Base-by-base conservation (phyloP, 2,888 invertebrate species). In the Coecobrya sp. region DNA sequence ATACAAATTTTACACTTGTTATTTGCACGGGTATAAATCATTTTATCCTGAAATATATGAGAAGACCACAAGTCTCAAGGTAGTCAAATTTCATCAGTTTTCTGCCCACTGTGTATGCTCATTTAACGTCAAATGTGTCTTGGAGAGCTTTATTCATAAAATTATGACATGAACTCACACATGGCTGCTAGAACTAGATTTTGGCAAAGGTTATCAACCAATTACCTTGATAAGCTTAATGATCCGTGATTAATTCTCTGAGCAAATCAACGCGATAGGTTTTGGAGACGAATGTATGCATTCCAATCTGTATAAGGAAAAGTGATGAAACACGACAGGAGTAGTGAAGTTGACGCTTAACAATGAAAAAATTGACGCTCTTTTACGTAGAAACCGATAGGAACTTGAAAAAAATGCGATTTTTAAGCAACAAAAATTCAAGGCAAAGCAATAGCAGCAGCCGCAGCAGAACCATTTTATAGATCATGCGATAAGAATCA, bases 151-250 rank as follows among this genome's bases (percentile, higher is more conserved):
- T 25, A 62, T 62, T 11, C 2, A 22, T 62, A 19, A 7, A 25
- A 62, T 22, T 62, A 62, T 62, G 62, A 62, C 62, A 62, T 22
- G 22, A 62, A 25, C 62, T 73, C 22, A 68, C 16, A 68, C 19
- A 30, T 68, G 19, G 7, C 22, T 62, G 13, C 16, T 11, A 68
- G 1, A 68, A 68, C 36, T 8, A 4, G 2, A 8, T 73, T 73
- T 86, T 73, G 73, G 86, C 55, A 86, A 30, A 55, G n/a, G 27
- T n/a, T 86, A 2, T 36, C 70, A 45, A 52, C 65, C 86, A 86
- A 45, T 68, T 73, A 86, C 86, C 70, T 86, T 86, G 86, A 76
- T 73, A 73, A 36, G 11, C 30, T 86, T 70, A 86, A 55, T 86
- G 76, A 86, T 73, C 55, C 70, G 22, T 85, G 49, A 42, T 70